Evolutionary conservation across 2,113 vertebrate species (phyloP).

Genomic region (Silurus asotus): DNA sequence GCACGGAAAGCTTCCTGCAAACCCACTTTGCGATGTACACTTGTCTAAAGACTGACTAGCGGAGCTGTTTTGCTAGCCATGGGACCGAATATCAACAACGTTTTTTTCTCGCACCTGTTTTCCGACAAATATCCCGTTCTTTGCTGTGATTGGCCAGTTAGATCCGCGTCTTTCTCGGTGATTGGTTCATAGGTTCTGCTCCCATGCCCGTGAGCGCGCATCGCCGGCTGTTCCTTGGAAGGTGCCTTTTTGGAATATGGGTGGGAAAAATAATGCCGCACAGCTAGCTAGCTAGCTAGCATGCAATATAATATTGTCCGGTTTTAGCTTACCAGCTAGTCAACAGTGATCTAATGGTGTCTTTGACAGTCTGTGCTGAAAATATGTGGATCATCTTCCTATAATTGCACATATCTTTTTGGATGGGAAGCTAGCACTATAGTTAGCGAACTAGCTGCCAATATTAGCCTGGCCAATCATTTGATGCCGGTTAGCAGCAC

Average conservation of each 20-base stretch:
- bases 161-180: neutral
- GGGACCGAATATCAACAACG: neutral
- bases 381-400: neutral
- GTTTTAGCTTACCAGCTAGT: neutral
- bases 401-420: neutral
- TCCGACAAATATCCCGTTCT: neutral
- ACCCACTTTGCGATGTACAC: conserved; percentile 19
- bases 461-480: neutral
- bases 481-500: conserved; percentile 9
- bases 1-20: neutral
- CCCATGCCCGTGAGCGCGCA: neutral
- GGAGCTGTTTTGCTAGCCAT: conserved; percentile 39
- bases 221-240: neutral
- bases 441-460: neutral
- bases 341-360: neutral
- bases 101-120: conserved; percentile 11
- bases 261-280: conserved; percentile 25
- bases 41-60: conserved; percentile 36
- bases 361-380: neutral
- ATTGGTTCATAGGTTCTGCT: neutral
- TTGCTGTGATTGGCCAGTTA: neutral
- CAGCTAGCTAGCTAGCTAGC: conserved; percentile 7
- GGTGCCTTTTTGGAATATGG: neutral
- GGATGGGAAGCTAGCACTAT: neutral
- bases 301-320: neutral